Evolutionary conservation across 2,888 invertebrate species (phyloP), one percentile per base, ranked within the genome.

Genomic region (Gonocerus acuteangulatus): DNA sequence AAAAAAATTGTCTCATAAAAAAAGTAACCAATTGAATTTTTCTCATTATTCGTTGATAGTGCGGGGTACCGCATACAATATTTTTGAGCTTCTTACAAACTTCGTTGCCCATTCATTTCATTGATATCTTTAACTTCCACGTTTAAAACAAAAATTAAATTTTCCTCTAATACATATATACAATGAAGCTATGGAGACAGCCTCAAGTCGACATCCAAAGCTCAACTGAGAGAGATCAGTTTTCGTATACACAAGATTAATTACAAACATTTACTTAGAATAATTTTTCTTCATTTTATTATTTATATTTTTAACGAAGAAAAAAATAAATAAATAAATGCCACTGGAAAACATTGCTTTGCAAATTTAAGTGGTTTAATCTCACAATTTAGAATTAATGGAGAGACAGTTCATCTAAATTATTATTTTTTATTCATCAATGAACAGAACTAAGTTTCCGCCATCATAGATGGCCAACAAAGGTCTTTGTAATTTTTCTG

Each of bases 21-120:
- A 39, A 54, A 54, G 39, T 39, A 54, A 54, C 16, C 19, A 19
- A 42, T 15, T 54, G 39, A 18, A 42, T 54, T 52, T 52, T 22
- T 54, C 22, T 39, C 42, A 22, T 42, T 34, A 36, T 54, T 54
- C 54, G 54, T 54, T 54, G 54, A 54, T 54, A 42, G 23, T 42
- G 51, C 27, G 15, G 39, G 39, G n/a, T 39, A 39, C 13, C 39
- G n/a, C 39, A 54, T 16, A 54, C 19, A 42, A n/a, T 52, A n/a
- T 39, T 54, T 39, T 54, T 54, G 54, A 54, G 54, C 54, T 54
- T 54, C 9, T 54, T 42, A 39, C 36, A 34, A 42, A 22, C 54
- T 54, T 54, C 54, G 54, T 54, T 54, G 54, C 54, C 54, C 54
- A 54, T 54, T 42, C 42, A 54, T 42, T 54, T 54, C 54, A 54